Conservation (phyloP, 2,888 invertebrate species). For the Calliopum simillimum region DNA sequence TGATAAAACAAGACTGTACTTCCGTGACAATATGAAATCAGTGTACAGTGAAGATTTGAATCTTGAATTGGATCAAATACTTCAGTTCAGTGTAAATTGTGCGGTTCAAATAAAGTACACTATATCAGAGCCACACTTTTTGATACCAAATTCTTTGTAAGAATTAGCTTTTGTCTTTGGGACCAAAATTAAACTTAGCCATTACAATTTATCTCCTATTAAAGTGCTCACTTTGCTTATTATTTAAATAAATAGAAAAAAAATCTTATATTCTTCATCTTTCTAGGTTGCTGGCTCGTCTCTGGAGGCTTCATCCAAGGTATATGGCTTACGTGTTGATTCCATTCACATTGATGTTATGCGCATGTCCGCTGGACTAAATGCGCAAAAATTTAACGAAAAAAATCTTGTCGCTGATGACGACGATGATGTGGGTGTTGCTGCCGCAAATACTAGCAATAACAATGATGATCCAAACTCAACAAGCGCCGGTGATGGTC, state of each 20-base stretch:
- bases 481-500: slow-evolving; percentile 42
- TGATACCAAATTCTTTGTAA: too few relatives aligned
- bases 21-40: too few relatives aligned
- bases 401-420: slow-evolving; percentile 49
- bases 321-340: slow-evolving; percentile 89
- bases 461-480: slow-evolving; percentile 47
- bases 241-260: not conserved
- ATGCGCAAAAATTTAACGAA: slow-evolving; percentile 59
- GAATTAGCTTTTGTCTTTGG: too few relatives aligned
- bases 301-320: slow-evolving; percentile 88
- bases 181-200: too few relatives aligned
- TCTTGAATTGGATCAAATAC: too few relatives aligned
- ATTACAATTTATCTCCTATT: too few relatives aligned
- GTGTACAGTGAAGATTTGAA: too few relatives aligned
- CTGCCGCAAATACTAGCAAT: slow-evolving; percentile 48
- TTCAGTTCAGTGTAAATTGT: too few relatives aligned
- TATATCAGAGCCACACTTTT: too few relatives aligned
- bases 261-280: slow-evolving; percentile 53
- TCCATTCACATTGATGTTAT: slow-evolving; percentile 83
- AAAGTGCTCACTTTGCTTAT: too few relatives aligned
- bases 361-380: slow-evolving; percentile 77
- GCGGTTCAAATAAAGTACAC: too few relatives aligned
- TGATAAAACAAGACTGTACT: too few relatives aligned
- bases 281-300: slow-evolving; percentile 85
- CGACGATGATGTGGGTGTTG: slow-evolving; percentile 49